Conservation (phyloP, 2,113 vertebrate species). For the Platycercus adscitus region DNA sequence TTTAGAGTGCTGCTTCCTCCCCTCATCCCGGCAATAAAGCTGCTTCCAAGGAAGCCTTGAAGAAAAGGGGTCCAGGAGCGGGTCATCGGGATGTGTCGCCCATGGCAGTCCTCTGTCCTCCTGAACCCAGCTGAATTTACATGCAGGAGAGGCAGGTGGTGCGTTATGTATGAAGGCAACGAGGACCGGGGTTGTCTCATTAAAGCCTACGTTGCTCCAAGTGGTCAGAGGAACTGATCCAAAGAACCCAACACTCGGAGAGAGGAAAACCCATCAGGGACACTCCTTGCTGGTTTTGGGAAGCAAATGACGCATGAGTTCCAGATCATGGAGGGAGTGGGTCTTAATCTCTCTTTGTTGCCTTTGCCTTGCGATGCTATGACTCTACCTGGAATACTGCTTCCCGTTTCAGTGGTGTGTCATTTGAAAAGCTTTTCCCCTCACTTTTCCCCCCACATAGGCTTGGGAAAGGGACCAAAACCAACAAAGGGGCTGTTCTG, state of each 20-base stretch:
- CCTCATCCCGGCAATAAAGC: not conserved
- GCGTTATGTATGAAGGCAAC: not conserved
- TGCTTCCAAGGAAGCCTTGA: not conserved
- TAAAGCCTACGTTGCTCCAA: accelerated
- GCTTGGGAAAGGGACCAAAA: not conserved
- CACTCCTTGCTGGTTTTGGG: not conserved
- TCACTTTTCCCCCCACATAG: accelerated
- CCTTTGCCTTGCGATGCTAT: not conserved
- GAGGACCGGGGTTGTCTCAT: not conserved
- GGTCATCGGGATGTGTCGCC: not conserved
- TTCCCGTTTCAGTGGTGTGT: not conserved
- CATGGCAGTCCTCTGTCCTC: not conserved
- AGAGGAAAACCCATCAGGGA: not conserved
- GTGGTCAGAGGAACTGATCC: not conserved
- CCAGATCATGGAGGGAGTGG: not conserved
- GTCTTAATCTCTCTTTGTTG: not conserved
- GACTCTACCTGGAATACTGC: not conserved
- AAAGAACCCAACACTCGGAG: not conserved
- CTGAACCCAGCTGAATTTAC: not conserved
- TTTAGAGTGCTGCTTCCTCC: not conserved
- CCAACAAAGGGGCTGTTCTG: accelerated
- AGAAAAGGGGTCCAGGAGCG: not conserved
- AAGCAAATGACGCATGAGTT: constrained; percentile 4
- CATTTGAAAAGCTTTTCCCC: not conserved
- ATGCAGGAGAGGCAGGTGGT: not conserved